A percentile compares a stretch with the other conserved stretches of the same genome.
phyloP scores from a whole-genome alignment of 2,797 vertebrate species.

The Crenuchus spilurus region DNA sequence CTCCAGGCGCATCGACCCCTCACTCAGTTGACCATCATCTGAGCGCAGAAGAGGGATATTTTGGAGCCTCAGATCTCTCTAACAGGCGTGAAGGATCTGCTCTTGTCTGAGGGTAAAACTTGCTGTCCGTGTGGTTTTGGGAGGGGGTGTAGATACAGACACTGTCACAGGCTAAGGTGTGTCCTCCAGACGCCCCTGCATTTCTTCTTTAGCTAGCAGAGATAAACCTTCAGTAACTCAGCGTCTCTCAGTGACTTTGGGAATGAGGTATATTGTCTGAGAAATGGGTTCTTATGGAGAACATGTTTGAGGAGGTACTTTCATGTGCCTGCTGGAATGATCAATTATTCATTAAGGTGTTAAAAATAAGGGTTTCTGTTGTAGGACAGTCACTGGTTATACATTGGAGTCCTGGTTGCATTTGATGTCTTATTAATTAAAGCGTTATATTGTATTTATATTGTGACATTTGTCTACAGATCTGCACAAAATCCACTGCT shows the following conservation, averaged over 20 bases:
- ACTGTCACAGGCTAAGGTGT: conserved; percentile 48
- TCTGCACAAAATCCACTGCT: too few relatives aligned
- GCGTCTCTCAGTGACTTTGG: too few relatives aligned
- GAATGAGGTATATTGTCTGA: too few relatives aligned
- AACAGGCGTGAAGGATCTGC: conserved; percentile 56
- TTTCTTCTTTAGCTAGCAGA: neutral
- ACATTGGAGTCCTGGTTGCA: too few relatives aligned
- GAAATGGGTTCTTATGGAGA: neutral
- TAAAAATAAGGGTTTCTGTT: neutral
- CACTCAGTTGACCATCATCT: conserved; percentile 22
- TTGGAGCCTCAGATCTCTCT: conserved; percentile 59
- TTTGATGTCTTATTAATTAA: too few relatives aligned
- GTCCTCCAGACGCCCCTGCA: conserved; percentile 29
- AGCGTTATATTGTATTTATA: too few relatives aligned
- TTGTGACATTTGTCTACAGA: too few relatives aligned
- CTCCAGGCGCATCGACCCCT: conserved; percentile 30
- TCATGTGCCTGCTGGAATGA: neutral
- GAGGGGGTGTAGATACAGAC: conserved; percentile 43
- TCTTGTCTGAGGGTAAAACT: conserved; percentile 62
- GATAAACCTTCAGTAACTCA: too few relatives aligned
- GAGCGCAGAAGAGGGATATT: conserved; percentile 56
- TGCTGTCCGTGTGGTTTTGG: conserved; percentile 13
- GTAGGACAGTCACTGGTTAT: neutral
- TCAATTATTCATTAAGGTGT: neutral
- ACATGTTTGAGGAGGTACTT: neutral